phyloP scores from a whole-genome alignment of 2,797 vertebrate species.

The Denticeps clupeoides region DNA sequence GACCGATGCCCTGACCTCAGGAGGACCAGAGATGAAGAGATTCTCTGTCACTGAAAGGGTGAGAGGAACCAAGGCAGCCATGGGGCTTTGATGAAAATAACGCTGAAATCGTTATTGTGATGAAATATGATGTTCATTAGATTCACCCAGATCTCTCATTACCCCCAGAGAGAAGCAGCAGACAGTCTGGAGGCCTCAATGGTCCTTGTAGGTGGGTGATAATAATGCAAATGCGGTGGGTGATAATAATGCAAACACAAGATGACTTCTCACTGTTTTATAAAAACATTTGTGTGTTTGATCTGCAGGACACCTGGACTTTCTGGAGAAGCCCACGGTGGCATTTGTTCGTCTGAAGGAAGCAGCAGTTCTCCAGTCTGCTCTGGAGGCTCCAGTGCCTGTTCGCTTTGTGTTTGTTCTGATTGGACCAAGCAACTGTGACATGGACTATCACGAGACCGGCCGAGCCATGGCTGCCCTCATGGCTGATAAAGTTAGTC shows the following conservation, averaged over 20 bases:
- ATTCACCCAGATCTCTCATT: background rate
- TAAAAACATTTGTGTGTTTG: conserved; percentile 8
- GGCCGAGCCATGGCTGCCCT: conserved; percentile 74
- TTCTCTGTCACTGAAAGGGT: conserved; percentile 53
- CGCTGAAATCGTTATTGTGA: background rate
- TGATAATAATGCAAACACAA: too few species aligned
- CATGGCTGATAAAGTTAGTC: conserved; percentile 81
- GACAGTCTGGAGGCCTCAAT: conserved; percentile 69
- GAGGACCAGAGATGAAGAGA: conserved; percentile 51
- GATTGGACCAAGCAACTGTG: conserved; percentile 63
- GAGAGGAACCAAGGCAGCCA: conserved; percentile 4
- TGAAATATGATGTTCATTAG: background rate
- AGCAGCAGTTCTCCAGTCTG: conserved; percentile 51
- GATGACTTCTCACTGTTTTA: too few species aligned
- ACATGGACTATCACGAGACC: conserved; percentile 69
- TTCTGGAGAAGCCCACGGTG: conserved; percentile 64
- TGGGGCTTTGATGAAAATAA: background rate
- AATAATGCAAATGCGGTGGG: conserved; percentile 72
- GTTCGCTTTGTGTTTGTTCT: conserved; percentile 74
- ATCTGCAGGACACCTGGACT: conserved; percentile 62
- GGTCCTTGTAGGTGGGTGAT: conserved; percentile 76
- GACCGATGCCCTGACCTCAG: conserved; percentile 44
- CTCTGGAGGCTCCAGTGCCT: conserved; percentile 52
- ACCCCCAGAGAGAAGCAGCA: conserved; percentile 43
- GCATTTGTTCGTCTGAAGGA: conserved; percentile 76